Evolutionary conservation across 1,140 invertebrate species (phyloP).

Genomic region (Drosophila tsacasi): DNA sequence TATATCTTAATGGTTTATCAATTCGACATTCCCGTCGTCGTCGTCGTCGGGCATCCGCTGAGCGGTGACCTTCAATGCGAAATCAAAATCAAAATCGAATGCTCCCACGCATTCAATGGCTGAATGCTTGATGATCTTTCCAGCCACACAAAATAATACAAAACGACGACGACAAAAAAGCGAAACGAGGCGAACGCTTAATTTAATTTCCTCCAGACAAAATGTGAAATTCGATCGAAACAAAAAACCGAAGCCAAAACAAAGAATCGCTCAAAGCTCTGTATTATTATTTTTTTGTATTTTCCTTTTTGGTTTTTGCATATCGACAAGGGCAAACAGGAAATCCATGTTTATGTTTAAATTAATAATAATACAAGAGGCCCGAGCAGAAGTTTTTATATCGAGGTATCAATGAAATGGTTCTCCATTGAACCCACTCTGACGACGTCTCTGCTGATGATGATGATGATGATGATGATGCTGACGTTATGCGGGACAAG

Average conservation of each 20-base stretch:
- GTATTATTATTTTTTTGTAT: slow-evolving; percentile 38
- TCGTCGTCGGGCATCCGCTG: neutral
- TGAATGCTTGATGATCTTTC: slow-evolving; percentile 44
- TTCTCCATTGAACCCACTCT: slow-evolving; percentile 38
- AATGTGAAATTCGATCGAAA: slow-evolving; percentile 81
- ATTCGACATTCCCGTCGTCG: slow-evolving; percentile 15
- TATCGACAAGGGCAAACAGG: slow-evolving; percentile 78
- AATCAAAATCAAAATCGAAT: slow-evolving; percentile 67
- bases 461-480: slow-evolving; percentile 32
- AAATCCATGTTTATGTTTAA: slow-evolving; percentile 84
- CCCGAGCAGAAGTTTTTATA: slow-evolving; percentile 30
- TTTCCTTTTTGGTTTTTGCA: slow-evolving; percentile 67
- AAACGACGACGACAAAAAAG: slow-evolving; percentile 15
- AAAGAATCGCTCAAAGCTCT: slow-evolving; percentile 67
- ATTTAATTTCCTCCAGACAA: slow-evolving; percentile 77
- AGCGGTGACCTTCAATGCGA: slow-evolving; percentile 53
- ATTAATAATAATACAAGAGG: slow-evolving; percentile 70
- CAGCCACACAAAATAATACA: slow-evolving; percentile 2
- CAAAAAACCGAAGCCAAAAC: slow-evolving; percentile 41
- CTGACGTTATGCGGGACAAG: slow-evolving; percentile 71
- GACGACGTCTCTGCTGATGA: slow-evolving; percentile 13
- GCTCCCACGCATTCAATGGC: slow-evolving; percentile 74
- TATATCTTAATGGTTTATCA: slow-evolving; percentile 8
- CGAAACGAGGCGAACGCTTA: slow-evolving; percentile 66
- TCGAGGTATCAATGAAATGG: slow-evolving; percentile 72